A percentile compares a stretch with the other conserved stretches of the same genome.
phyloP scores from a whole-genome alignment of 1,140 invertebrate genomes.

The Euura lappo region DNA sequence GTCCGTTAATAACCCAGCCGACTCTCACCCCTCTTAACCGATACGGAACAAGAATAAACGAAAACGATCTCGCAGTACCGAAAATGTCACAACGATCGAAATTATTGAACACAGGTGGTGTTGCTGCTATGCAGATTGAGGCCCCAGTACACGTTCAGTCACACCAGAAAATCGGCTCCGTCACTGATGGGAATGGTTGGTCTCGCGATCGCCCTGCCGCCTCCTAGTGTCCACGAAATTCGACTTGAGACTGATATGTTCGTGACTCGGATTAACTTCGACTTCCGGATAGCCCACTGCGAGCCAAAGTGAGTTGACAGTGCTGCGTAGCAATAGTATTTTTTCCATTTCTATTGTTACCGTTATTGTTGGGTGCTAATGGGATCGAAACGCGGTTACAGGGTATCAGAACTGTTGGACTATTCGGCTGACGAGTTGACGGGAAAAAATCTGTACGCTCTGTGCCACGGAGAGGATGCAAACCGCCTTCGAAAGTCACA shows the following conservation, averaged over 20 bases:
- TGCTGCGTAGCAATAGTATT: not conserved
- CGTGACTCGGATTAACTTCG: constrained; percentile 93
- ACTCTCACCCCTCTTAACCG: not conserved
- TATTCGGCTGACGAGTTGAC: constrained; percentile 93
- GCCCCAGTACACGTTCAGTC: constrained; percentile 90
- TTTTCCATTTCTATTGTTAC: not conserved
- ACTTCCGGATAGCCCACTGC: constrained; percentile 95
- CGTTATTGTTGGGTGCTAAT: no score
- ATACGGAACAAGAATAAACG: not conserved
- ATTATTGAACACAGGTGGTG: constrained; percentile 75
- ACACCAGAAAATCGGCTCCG: constrained; percentile 81
- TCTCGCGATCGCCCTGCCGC: constrained; percentile 92
- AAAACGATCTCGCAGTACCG: not conserved
- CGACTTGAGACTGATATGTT: constrained; percentile 96
- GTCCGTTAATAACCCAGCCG: not conserved
- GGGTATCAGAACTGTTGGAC: constrained; percentile 91
- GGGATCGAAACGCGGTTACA: constrained; percentile 47
- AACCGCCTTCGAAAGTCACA: constrained; percentile 92
- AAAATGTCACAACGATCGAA: not conserved
- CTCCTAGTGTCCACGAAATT: constrained; percentile 96
- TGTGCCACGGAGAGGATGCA: constrained; percentile 95
- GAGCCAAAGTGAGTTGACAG: constrained; percentile 83
- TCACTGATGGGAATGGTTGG: constrained; percentile 92
- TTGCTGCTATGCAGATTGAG: constrained; percentile 87
- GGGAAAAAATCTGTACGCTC: constrained; percentile 90